Base-by-base conservation (phyloP, 1,140 invertebrate genomes). In the Drosophila bocqueti region DNA sequence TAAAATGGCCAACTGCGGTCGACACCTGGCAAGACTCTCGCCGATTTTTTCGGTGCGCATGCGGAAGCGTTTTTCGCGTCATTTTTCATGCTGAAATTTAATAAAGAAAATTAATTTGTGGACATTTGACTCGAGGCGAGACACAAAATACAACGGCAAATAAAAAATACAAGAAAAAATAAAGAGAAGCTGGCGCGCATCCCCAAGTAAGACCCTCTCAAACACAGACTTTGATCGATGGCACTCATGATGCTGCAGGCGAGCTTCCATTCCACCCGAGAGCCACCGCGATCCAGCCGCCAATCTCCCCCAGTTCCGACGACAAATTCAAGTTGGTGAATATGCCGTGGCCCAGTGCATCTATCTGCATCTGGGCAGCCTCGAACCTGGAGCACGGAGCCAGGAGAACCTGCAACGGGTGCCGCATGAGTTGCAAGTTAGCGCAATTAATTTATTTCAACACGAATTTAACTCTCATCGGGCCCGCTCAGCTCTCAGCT, bases 31-130 rank as follows among this genome's bases (percentile, higher is more conserved):
- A 31, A 73, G 50, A 52, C 15, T 49, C 60, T 64, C 26, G 57
- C 29, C 4, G 18, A 40, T 43, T 73, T 78, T 76, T 66, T 68
- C 57, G 61, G 47, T 81, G 83, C 85, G 76, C 86, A 90, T 85
- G 85, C 85, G 85, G 85, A 90, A 90, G 85, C 85, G 86, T 90
- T 90, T 90, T 91, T 85, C 81, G 81, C 85, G 85, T 90, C 85
- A 90, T 90, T 90, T 90, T 90, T 90, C 85, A 90, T 90, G 85
- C 85, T 91, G 86, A 90, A 90, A 90, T 90, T 90, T 90, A 90
- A 90, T 90, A 90, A 90, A 90, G 85, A 90, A 90, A 90, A 90
- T 90, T 90, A 90, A 90, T 90, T 90, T 90, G 85, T 90, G 85
- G 85, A 90, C 85, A 90, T 90, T 90, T 90, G 86, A 90, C 85